Conservation (phyloP, 1,140 invertebrate species). For the Aleiodes sp. region DNA sequence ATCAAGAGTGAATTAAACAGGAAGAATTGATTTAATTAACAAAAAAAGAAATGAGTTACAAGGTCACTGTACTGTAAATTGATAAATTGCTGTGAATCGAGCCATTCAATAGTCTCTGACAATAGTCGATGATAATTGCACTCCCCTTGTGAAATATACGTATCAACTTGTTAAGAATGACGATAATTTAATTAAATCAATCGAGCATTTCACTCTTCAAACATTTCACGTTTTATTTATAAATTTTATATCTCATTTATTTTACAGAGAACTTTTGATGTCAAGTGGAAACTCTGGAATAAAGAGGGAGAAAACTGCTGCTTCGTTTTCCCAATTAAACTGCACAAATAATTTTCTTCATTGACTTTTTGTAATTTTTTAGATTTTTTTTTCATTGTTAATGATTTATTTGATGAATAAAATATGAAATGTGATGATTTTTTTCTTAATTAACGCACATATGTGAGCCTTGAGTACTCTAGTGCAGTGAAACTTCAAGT, state of each 20-base stretch:
- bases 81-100: constrained; percentile 36
- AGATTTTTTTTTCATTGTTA: background rate
- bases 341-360: constrained; percentile 46
- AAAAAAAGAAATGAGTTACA: constrained; percentile 27
- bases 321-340: constrained; percentile 59
- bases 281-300: constrained; percentile 64
- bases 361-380: background rate
- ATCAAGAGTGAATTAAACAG: background rate
- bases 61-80: constrained; percentile 34
- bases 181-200: background rate
- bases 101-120: background rate
- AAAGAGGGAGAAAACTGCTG: constrained; percentile 59
- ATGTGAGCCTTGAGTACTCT: no score
- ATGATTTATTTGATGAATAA: no score
- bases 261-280: constrained; percentile 61
- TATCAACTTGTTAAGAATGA: no score
- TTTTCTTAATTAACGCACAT: no score
- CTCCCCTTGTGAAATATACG: background rate
- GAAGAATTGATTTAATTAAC: constrained; percentile 15
- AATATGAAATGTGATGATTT: no score
- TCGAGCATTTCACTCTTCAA: background rate
- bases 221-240: background rate
- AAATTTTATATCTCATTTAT: constrained; percentile 38
- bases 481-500: no score
- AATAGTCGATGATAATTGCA: constrained; percentile 7